These are phyloP conservation scores for Podarcis muralis DNA, from an alignment of 2,113 vertebrate species.

Conservation along the genomic window DNA sequence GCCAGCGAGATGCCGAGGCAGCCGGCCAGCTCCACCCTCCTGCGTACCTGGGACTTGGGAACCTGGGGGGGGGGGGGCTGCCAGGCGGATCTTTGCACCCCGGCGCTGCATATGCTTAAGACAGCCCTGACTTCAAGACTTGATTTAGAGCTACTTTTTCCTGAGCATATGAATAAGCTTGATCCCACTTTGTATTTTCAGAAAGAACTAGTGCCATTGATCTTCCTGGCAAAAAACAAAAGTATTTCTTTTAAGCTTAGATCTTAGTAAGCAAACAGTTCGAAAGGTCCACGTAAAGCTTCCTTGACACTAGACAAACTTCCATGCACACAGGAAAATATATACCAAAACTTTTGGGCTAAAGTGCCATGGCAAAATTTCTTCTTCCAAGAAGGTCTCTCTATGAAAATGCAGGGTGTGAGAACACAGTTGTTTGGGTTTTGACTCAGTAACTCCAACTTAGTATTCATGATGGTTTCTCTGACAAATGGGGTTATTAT, in stretches of 20 bases:
- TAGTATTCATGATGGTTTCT: conserved; percentile 74
- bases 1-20: too few species aligned
- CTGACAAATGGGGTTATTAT: conserved; percentile 81
- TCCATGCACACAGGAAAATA: background rate
- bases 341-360: background rate
- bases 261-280: background rate
- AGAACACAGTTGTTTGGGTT: conserved; percentile 63
- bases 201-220: background rate
- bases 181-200: background rate
- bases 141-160: background rate
- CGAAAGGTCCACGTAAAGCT: background rate
- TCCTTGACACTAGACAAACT: background rate
- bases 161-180: background rate
- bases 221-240: background rate
- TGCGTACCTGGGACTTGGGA: too few species aligned
- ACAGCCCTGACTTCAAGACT: too few species aligned
- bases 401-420: conserved; percentile 49
- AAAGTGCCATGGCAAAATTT: background rate
- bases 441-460: conserved; percentile 66
- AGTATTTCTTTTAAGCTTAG: background rate
- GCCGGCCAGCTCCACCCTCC: too few species aligned
- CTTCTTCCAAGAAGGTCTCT: background rate
- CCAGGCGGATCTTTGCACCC: too few species aligned
- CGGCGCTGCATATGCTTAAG: too few species aligned
- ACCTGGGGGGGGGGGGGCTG: too few species aligned